Conservation (phyloP, 2,113 vertebrate genomes). For the Gallinago jamesoni region DNA sequence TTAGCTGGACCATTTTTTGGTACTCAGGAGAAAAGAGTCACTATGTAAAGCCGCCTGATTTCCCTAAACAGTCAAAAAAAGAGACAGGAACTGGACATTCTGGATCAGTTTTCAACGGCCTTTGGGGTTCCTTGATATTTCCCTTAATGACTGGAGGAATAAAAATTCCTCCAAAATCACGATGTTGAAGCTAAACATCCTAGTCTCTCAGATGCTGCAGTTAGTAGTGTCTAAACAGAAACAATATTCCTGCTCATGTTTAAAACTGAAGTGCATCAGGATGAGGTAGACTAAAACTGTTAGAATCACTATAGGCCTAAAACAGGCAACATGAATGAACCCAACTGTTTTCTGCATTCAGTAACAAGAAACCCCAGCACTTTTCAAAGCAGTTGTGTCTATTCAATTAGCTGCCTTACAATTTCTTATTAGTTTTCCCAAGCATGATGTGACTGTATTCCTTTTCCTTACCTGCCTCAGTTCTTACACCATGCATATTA, state of each 20-base stretch:
- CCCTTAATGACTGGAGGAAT: not conserved
- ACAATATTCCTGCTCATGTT: not conserved
- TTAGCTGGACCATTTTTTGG: not conserved
- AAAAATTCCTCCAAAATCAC: not conserved
- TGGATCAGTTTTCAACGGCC: not conserved
- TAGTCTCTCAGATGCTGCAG: not conserved
- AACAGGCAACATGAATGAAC: not conserved
- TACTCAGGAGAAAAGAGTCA: not conserved
- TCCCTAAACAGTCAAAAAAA: not conserved
- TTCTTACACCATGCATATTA: not conserved
- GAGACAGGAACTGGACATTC: not conserved
- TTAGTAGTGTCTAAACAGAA: not conserved
- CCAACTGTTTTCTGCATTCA: not conserved
- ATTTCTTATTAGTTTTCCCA: not conserved
- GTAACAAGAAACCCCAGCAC: not conserved
- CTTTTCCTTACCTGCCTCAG: not conserved
- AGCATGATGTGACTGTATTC: not conserved
- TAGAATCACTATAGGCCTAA: not conserved
- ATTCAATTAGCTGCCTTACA: not conserved
- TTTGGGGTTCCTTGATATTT: not conserved
- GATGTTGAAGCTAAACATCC: not conserved
- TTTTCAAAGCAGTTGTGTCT: not conserved
- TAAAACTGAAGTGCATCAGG: not conserved
- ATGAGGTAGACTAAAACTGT: not conserved
- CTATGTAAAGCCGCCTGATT: not conserved